Conservation (phyloP, 35 echinoderm and acorn worm genomes). For the Stichopus chloronotus region DNA sequence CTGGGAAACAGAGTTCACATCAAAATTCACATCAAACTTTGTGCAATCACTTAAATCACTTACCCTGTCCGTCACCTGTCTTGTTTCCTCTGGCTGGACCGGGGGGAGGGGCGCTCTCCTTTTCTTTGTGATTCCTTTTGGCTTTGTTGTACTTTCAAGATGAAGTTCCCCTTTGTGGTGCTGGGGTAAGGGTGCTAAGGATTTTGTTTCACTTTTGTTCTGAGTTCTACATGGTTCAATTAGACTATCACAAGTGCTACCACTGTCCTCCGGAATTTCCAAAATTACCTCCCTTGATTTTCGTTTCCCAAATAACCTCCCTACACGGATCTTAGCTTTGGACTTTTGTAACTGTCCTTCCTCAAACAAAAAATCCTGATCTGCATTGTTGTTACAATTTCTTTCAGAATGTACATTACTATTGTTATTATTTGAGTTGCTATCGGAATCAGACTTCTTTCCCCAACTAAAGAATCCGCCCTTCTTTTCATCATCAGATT, state of each 20-base stretch:
- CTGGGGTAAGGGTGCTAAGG: constrained; percentile 25
- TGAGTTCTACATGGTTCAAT: constrained; percentile 50
- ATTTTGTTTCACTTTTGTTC: constrained; percentile 5
- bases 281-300: constrained; percentile 78
- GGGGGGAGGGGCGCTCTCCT: constrained; percentile 70
- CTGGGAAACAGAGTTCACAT: constrained; percentile 26
- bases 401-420: constrained; percentile 73
- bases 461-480: constrained; percentile 68
- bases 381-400: constrained; percentile 91
- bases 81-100: constrained; percentile 1
- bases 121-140: constrained; percentile 66
- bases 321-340: constrained; percentile 68
- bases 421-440: constrained; percentile 93
- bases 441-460: constrained; percentile 79
- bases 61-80: constrained; percentile 36
- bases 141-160: constrained; percentile 44
- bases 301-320: constrained; percentile 80
- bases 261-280: constrained; percentile 82
- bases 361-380: constrained; percentile 67
- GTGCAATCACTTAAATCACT: constrained; percentile 62
- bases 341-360: constrained; percentile 20
- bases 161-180: constrained; percentile 76
- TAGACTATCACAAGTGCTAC: constrained; percentile 10
- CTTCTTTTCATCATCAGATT: constrained; percentile 71
- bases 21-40: constrained; percentile 51